Evolutionary conservation across 2,797 vertebrate genomes (phyloP), one percentile per base, ranked within the genome.

Genomic region (Chelon labrosus): DNA sequence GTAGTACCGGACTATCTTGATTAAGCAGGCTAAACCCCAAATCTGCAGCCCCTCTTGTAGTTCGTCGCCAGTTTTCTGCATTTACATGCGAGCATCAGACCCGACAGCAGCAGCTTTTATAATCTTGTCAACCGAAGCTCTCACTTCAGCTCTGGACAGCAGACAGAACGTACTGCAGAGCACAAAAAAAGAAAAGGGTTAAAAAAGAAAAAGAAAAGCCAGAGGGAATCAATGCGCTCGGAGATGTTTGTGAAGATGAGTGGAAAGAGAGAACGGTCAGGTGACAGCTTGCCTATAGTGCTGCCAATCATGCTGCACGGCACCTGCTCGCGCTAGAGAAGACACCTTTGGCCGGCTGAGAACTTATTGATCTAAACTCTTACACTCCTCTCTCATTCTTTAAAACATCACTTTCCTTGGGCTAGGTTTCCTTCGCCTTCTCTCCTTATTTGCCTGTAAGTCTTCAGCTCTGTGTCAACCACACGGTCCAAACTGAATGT

Each of bases 201-300:
- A 69, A 49, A 79, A 80, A 70, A 55, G 71, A 75, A 79, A n/a
- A 17, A 8, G 17, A n/a, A 80, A 75, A 79, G 57, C 53, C 12
- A 17, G 56, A 54, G 65, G 41, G 61, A 74, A 91, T 93, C 90
- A 85, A 89, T 91, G 88, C 59, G 79, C 84, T 84, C 79, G 77
- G 87, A 89, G 79, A 90, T 91, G 88, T 85, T 91, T 81, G 84
- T 78, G 91, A 84, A 87, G 89, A 89, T 84, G 84, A 86, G 88
- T 79, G 85, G 88, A 89, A 89, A 84, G 83, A 83, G 87, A 84
- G 90, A 83, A 59, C 76, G 64, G 87, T 85, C 72, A 57, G 83
- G 84, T 89, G 93, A 95, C 92, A 94, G 93, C 83, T 91, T 87
- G 83, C 87, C 89, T 88, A 87, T 92, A 85, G 79, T 90, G 86